phyloP scores from a whole-genome alignment of 2,888 invertebrate genomes.

The Microplitis manilae region DNA sequence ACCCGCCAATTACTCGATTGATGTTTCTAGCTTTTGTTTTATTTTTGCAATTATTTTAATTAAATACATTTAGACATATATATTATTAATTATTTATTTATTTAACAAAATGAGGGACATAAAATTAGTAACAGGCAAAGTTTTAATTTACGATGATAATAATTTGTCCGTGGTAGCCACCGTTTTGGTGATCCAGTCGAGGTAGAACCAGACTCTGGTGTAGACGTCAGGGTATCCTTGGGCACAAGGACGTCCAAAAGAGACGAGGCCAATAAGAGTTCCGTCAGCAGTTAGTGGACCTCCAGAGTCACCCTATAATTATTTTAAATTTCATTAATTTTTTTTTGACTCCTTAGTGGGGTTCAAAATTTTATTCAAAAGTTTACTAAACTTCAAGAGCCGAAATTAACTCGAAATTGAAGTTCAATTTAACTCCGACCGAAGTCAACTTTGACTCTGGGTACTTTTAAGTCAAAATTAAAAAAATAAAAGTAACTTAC shows the following conservation, averaged over 20 bases:
- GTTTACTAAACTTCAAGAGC: too few relatives aligned
- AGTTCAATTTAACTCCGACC: too few relatives aligned
- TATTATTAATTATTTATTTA: too few relatives aligned
- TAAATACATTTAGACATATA: too few relatives aligned
- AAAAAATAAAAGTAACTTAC: constrained; percentile 54
- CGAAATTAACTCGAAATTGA: too few relatives aligned
- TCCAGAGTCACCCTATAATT: constrained; percentile 43
- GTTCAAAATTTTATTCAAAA: too few relatives aligned
- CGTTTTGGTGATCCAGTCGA: constrained; percentile 34
- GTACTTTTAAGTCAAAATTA: not conserved
- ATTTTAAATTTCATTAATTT: not conserved
- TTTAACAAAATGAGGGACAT: constrained; percentile 2
- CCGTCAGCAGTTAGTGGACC: constrained; percentile 39
- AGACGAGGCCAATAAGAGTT: constrained; percentile 39
- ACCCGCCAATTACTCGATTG: too few relatives aligned
- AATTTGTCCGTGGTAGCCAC: constrained; percentile 8
- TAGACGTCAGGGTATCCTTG: constrained; percentile 40
- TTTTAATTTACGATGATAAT: not conserved
- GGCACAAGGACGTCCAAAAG: constrained; percentile 43
- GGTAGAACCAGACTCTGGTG: constrained; percentile 31
- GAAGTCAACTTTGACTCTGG: too few relatives aligned
- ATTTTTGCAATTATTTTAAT: too few relatives aligned
- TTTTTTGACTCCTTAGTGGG: too few relatives aligned
- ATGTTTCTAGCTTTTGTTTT: too few relatives aligned
- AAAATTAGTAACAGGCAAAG: not conserved